Conservation (phyloP, 2,797 vertebrate species). For the Amniataba percoides region DNA sequence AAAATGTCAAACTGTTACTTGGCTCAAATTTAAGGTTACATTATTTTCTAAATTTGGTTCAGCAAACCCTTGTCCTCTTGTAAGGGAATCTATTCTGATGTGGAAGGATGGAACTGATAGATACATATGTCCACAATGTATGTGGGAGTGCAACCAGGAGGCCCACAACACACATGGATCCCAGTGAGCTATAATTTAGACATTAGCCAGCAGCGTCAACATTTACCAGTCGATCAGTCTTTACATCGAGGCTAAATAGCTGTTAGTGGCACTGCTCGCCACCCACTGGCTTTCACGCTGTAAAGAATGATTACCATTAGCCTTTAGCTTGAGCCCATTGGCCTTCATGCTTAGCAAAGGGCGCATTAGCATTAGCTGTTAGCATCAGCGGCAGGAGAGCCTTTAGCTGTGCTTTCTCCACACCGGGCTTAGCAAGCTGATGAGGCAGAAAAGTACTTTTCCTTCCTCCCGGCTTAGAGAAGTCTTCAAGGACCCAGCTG, state of each 20-base stretch:
- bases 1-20: background rate
- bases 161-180: conserved; percentile 6
- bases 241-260: conserved; percentile 42
- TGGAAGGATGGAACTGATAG: background rate
- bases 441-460: conserved; percentile 88
- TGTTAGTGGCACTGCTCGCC: conserved; percentile 38
- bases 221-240: conserved; percentile 58
- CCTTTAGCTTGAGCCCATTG: conserved; percentile 72
- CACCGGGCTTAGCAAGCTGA: conserved; percentile 81
- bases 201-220: conserved; percentile 52
- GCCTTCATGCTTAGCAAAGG: conserved; percentile 77
- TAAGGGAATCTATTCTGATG: background rate
- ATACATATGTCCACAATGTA: background rate
- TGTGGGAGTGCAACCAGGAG: background rate
- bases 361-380: conserved; percentile 79
- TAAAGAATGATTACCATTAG: conserved; percentile 75
- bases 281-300: conserved; percentile 55
- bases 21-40: background rate
- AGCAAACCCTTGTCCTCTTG: background rate
- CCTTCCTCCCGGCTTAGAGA: conserved; percentile 79
- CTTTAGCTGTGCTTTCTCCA: conserved; percentile 78
- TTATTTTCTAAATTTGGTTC: conserved; percentile 1
- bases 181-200: conserved; percentile 29
- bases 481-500: conserved; percentile 79
- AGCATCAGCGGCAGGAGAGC: conserved; percentile 73